Conservation (phyloP, 2,888 invertebrate genomes). For the Parnassius orleans region DNA sequence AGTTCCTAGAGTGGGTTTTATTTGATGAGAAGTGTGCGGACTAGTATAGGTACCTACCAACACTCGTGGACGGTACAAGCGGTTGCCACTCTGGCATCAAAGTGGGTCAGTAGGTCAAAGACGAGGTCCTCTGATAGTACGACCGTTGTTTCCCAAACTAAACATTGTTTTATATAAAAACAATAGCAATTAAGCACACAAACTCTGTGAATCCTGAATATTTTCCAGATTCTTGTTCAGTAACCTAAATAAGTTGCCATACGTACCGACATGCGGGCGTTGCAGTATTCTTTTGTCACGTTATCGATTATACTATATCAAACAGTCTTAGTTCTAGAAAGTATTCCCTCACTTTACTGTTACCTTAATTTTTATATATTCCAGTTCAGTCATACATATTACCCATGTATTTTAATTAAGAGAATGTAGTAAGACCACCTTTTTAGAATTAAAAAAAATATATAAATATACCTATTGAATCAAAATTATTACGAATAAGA, state of each 20-base stretch:
- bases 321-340: no score
- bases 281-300: no score
- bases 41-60: conserved; percentile 38
- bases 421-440: no score
- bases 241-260: no score
- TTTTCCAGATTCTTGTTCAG: not conserved
- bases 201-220: conserved; percentile 19
- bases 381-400: no score
- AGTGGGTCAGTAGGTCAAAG: conserved; percentile 85
- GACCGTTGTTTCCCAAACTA: conserved; percentile 63
- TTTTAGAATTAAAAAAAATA: no score
- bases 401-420: no score
- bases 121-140: conserved; percentile 56
- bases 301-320: no score
- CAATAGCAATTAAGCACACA: conserved; percentile 15
- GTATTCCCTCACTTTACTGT: no score
- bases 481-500: not conserved
- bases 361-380: no score
- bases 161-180: conserved; percentile 40
- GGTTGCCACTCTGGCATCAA: conserved; percentile 73
- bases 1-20: conserved; percentile 2
- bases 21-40: conserved; percentile 25
- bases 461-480: no score
- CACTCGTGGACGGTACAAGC: conserved; percentile 54
- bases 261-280: no score